Evolutionary conservation across 2,113 vertebrate species (phyloP).

Genomic region (Buteo buteo): DNA sequence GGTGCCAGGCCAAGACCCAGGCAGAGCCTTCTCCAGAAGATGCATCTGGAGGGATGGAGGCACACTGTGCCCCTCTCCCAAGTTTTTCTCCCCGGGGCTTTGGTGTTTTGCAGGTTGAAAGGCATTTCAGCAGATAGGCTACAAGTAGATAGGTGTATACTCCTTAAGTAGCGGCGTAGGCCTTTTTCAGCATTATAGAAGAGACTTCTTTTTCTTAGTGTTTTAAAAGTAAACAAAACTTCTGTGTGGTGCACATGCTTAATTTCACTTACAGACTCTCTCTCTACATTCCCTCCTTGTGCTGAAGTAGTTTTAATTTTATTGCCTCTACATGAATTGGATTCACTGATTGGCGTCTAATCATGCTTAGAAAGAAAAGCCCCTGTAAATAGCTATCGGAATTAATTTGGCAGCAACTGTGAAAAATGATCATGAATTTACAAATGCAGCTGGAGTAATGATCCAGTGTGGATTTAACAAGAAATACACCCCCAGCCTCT

Average conservation of each 20-base stretch:
- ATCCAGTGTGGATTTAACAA: background rate
- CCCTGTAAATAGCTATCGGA: conserved; percentile 46
- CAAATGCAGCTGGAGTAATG: conserved; percentile 15
- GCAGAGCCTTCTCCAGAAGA: background rate
- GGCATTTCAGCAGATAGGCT: background rate
- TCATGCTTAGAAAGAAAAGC: background rate
- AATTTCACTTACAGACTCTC: conserved; percentile 11
- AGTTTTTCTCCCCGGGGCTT: background rate
- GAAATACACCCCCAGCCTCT: background rate
- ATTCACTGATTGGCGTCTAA: conserved; percentile 26
- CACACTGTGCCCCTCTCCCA: background rate
- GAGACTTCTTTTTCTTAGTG: background rate
- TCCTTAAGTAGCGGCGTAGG: background rate
- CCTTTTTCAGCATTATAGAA: background rate
- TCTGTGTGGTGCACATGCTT: background rate
- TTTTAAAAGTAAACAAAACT: conserved; percentile 42
- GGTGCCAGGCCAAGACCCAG: background rate
- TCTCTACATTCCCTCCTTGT: background rate
- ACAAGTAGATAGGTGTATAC: background rate
- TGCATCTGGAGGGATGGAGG: background rate
- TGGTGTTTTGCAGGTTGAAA: background rate
- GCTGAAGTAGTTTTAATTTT: conserved; percentile 43
- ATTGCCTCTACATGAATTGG: conserved; percentile 20
- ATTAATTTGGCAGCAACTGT: conserved; percentile 45
- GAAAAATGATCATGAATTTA: conserved; percentile 1